Conservation (phyloP, 2,797 vertebrate genomes). For the Hyperoplus immaculatus region DNA sequence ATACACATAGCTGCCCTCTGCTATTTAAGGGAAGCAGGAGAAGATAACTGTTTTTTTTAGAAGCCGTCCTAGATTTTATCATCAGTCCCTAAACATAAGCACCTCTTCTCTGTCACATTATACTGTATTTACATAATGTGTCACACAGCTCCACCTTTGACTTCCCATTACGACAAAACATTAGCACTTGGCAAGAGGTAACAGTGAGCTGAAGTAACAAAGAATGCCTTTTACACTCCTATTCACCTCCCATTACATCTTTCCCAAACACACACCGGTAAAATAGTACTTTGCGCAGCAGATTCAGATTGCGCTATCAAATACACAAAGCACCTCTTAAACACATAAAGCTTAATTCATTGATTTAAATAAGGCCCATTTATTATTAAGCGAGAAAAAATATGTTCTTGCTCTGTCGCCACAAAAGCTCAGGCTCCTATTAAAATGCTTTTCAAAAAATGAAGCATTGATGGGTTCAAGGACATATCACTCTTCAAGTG, state of each 20-base stretch:
- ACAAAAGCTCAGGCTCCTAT: conserved; percentile 21
- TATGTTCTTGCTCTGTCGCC: conserved; percentile 18
- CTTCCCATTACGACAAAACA: conserved; percentile 63
- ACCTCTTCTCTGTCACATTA: conserved; percentile 68
- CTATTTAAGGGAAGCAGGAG: conserved; percentile 55
- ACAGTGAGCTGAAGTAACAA: conserved; percentile 54
- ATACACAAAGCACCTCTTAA: conserved; percentile 47
- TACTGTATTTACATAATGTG: conserved; percentile 70
- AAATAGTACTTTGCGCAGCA: conserved; percentile 12
- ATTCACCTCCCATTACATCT: conserved; percentile 57
- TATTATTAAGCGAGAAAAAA: conserved; percentile 37
- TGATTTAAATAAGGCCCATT: conserved; percentile 41
- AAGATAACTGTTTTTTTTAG: conserved; percentile 58
- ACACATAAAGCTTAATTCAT: conserved; percentile 50
- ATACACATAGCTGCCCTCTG: conserved; percentile 63
- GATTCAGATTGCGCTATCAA: conserved; percentile 37
- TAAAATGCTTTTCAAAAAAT: conserved; percentile 49
- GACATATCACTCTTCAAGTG: conserved; percentile 52
- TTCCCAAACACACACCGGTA: conserved; percentile 38
- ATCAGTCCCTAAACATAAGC: conserved; percentile 65
- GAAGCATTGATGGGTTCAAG: conserved; percentile 64
- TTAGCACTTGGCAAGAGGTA: conserved; percentile 61
- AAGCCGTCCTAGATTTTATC: conserved; percentile 56
- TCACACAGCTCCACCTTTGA: conserved; percentile 71
- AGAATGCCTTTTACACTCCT: conserved; percentile 50